Evolutionary conservation across 2,888 invertebrate genomes (phyloP).

Genomic region (Melitaea athalia): DNA sequence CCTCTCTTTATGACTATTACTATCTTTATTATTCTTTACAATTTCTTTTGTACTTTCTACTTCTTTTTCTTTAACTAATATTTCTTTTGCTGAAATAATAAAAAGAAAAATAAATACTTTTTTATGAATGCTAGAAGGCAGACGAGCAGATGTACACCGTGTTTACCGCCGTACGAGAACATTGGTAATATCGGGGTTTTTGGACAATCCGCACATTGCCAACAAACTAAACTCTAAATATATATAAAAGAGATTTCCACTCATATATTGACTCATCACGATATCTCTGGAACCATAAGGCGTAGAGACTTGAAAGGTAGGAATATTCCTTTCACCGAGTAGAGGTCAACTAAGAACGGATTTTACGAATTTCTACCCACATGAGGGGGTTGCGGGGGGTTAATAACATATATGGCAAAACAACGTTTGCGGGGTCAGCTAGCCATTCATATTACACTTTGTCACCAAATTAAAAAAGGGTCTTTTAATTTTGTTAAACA

Average conservation of each 20-base stretch:
- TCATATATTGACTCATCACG: too few relatives aligned
- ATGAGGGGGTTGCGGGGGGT: too few relatives aligned
- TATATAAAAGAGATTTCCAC: too few relatives aligned
- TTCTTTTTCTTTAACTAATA: conserved; percentile 73
- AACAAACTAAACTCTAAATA: background rate
- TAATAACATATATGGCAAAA: too few relatives aligned
- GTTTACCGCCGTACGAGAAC: background rate
- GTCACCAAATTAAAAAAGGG: background rate
- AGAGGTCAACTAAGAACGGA: too few relatives aligned
- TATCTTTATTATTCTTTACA: conserved; percentile 75
- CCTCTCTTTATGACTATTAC: conserved; percentile 74
- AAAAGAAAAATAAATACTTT: conserved; percentile 22
- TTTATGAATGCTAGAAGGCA: conserved; percentile 2
- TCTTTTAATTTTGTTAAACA: background rate
- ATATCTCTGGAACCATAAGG: too few relatives aligned
- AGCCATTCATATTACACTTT: too few relatives aligned
- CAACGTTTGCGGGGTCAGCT: too few relatives aligned
- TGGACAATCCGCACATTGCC: conserved; percentile 7
- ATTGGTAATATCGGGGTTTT: conserved; percentile 4
- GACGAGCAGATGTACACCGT: conserved; percentile 5
- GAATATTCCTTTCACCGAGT: too few relatives aligned
- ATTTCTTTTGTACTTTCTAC: conserved; percentile 76
- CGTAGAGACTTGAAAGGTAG: too few relatives aligned
- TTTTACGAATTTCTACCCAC: too few relatives aligned
- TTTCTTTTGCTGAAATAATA: conserved; percentile 70